These are phyloP conservation scores for Xestia ashworthii DNA, from an alignment of 2,888 invertebrate genomes.

Conservation along the genomic window DNA sequence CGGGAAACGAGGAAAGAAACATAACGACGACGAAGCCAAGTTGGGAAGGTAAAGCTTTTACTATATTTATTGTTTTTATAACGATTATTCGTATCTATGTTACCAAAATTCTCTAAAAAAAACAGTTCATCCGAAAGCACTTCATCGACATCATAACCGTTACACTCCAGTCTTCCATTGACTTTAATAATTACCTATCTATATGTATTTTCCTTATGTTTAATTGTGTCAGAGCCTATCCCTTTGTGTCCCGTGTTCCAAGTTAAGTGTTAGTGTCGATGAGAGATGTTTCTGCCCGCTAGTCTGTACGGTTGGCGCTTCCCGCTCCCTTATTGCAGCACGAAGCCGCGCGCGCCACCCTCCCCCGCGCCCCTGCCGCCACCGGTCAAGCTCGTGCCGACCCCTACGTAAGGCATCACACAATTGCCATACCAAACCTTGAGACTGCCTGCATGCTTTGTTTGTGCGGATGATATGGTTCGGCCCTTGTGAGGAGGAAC, in stretches of 20 bases:
- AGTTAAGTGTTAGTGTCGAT: slow-evolving; percentile 88
- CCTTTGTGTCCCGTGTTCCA: slow-evolving; percentile 67
- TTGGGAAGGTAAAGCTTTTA: slow-evolving; percentile 93
- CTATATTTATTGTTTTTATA: neutral
- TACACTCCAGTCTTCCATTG: slow-evolving; percentile 64
- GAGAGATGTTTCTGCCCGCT: slow-evolving; percentile 91
- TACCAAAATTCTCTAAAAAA: slow-evolving; percentile 54
- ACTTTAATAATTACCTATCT: slow-evolving; percentile 69
- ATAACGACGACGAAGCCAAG: slow-evolving; percentile 95
- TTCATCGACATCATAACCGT: slow-evolving; percentile 81
- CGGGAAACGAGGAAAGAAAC: slow-evolving; percentile 92
- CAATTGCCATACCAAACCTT: slow-evolving; percentile 73
- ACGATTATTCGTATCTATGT: slow-evolving; percentile 19
- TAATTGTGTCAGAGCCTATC: slow-evolving; percentile 65
- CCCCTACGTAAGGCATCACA: slow-evolving; percentile 92
- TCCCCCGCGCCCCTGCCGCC: slow-evolving; percentile 95
- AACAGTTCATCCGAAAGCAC: slow-evolving; percentile 73
- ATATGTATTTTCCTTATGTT: slow-evolving; percentile 66
- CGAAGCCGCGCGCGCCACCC: slow-evolving; percentile 95
- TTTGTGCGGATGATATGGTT: slow-evolving; percentile 84
- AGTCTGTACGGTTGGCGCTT: slow-evolving; percentile 99
- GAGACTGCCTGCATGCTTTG: slow-evolving; percentile 88
- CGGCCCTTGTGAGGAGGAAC: slow-evolving; percentile 75
- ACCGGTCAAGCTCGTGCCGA: slow-evolving; percentile 94
- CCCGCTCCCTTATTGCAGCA: slow-evolving; percentile 99